These are phyloP conservation scores for Columba livia DNA, from an alignment of 2,113 vertebrate genomes.

Conservation along the genomic window DNA sequence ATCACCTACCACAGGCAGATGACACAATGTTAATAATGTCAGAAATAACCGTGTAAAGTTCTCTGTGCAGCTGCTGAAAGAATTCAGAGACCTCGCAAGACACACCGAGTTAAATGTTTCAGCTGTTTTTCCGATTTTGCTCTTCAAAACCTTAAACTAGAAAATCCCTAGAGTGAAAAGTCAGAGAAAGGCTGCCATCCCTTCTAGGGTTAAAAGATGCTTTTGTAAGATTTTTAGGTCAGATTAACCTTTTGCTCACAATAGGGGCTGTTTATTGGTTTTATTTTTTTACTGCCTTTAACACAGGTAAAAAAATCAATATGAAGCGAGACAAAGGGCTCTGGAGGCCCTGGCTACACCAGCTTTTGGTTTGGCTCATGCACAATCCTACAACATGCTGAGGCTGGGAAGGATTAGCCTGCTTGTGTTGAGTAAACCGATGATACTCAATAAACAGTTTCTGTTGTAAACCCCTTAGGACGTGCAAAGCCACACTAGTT, in stretches of 20 bases:
- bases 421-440: slow-evolving; percentile 86
- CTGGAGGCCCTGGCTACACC: slow-evolving; percentile 74
- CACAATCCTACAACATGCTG: slow-evolving; percentile 81
- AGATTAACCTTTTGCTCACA: slow-evolving; percentile 83
- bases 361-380: slow-evolving; percentile 74
- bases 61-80: slow-evolving; percentile 2
- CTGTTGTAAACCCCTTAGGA: slow-evolving; percentile 89
- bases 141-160: slow-evolving; percentile 60
- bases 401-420: slow-evolving; percentile 84
- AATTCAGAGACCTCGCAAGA: slow-evolving; percentile 40
- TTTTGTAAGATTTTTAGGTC: slow-evolving; percentile 80
- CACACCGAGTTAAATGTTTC: slow-evolving; percentile 44
- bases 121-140: slow-evolving; percentile 57
- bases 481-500: slow-evolving; percentile 92
- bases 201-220: slow-evolving; percentile 78
- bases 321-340: slow-evolving; percentile 76
- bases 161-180: slow-evolving; percentile 66
- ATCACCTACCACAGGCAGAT: background rate
- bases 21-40: background rate
- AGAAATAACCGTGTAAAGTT: slow-evolving; percentile 13
- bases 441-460: slow-evolving; percentile 89
- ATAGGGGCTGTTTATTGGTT: slow-evolving; percentile 72
- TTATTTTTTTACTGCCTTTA: slow-evolving; percentile 76
- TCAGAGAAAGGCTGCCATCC: slow-evolving; percentile 45
- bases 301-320: slow-evolving; percentile 81